These are phyloP conservation scores for Heliconius charithonia DNA, from an alignment of 2,888 invertebrate species.

Conservation along the genomic window DNA sequence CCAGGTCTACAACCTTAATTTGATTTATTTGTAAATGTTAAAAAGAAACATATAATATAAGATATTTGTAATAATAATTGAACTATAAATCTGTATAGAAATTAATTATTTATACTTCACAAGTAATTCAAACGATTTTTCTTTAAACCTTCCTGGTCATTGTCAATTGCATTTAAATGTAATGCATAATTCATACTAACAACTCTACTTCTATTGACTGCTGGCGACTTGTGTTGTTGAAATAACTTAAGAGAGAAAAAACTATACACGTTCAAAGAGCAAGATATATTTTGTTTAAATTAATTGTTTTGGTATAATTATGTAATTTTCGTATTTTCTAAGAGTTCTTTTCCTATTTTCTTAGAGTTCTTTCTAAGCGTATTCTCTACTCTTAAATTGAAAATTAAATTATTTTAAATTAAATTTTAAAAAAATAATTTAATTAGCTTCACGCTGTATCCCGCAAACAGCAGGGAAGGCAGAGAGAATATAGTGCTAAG, in stretches of 20 bases:
- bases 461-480: too few relatives aligned
- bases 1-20: neutral
- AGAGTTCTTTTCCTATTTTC: too few relatives aligned
- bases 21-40: neutral
- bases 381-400: too few relatives aligned
- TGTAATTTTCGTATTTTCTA: neutral
- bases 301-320: too few relatives aligned
- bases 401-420: too few relatives aligned
- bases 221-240: constrained; percentile 52
- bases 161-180: constrained; percentile 52
- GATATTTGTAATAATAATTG: neutral
- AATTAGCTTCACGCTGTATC: too few relatives aligned
- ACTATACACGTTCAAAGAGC: too few relatives aligned
- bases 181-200: constrained; percentile 56
- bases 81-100: neutral
- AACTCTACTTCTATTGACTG: constrained; percentile 55
- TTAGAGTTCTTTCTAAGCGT: too few relatives aligned
- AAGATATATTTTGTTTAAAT: too few relatives aligned
- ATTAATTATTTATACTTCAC: constrained; percentile 1
- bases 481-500: too few relatives aligned
- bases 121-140: constrained; percentile 21
- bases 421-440: too few relatives aligned
- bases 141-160: constrained; percentile 39
- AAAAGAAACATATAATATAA: neutral
- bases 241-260: constrained; percentile 36